Evolutionary conservation across 1,140 invertebrate genomes (phyloP), one percentile per base, ranked within the genome.

Genomic region (Sesamia nonagrioides): DNA sequence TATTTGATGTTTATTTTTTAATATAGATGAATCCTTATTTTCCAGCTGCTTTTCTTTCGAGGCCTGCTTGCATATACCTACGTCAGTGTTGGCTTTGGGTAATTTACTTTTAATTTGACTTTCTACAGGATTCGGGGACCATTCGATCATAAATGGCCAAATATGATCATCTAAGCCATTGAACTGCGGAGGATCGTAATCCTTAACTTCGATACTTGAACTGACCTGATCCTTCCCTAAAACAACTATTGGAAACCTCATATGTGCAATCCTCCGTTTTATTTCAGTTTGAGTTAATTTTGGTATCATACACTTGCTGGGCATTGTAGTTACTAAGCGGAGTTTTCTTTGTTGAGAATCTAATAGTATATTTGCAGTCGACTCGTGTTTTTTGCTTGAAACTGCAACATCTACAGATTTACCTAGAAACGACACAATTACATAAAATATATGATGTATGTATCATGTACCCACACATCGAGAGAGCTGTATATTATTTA

Each of bases 111-210:
- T n/a, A 3, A 40, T 8, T 6, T 40, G 6, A 40, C 37, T 40
- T 6, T 40, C 21, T 77, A 35, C 52, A 18, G 18, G 48, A 42
- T 21, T 61, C 13, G 48, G 13, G 54, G 17, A 50, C 92, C 91
- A 92, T 18, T 88, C 81, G 13, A 77, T 17, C 92, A 94, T 94
- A 78, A 89, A 94, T 13, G 90, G 91, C 91, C 91, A 94, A 48
- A 91, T 86, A 17, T 89, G 85, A 77, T 89, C 73, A 72, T 93
- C 78, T 83, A 93, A 84, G 6, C 90, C 91, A 48, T 79, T 42
- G 80, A 91, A 91, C 61, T 94, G 90, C 5, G 84, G 82, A 35
- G 84, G 73, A 17, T 90, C 87, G 78, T 78, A 83, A 74, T 85
- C 63, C 52, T 58, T 18, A 15, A 91, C 74, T 72, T 86, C n/a